Conservation (phyloP, 2,888 invertebrate species). For the Tipula lateralis region DNA sequence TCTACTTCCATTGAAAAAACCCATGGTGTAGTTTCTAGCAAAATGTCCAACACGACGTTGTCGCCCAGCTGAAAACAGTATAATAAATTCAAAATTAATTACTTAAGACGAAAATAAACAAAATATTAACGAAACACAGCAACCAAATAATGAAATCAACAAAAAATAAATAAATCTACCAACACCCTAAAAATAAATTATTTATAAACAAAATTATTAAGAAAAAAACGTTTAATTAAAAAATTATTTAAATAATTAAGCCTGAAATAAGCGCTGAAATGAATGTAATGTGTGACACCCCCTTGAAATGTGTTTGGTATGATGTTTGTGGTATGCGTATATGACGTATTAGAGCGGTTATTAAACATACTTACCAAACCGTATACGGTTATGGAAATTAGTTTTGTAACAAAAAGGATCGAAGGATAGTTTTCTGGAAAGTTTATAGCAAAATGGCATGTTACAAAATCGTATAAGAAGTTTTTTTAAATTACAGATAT, state of each 20-base stretch:
- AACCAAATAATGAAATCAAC: neutral
- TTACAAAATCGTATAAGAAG: too few relatives aligned
- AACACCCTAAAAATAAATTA: neutral
- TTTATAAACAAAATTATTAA: conserved; percentile 6
- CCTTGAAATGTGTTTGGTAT: neutral
- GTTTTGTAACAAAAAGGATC: too few relatives aligned
- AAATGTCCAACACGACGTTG: conserved; percentile 73
- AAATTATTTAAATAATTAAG: neutral
- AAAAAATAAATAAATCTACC: neutral
- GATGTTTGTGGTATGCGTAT: neutral
- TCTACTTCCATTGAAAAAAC: conserved; percentile 40
- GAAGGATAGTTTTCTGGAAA: too few relatives aligned
- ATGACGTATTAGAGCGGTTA: neutral
- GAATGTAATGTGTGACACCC: neutral
- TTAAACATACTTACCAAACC: neutral
- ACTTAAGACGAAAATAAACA: neutral
- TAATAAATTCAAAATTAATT: neutral
- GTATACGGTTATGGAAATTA: too few relatives aligned
- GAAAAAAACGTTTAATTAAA: neutral
- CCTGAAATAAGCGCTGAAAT: conserved; percentile 25
- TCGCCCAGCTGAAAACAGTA: conserved; percentile 51
- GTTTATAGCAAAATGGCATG: too few relatives aligned
- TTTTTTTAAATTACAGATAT: too few relatives aligned
- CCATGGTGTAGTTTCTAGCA: conserved; percentile 77
- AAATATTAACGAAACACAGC: neutral